Evolutionary conservation across 1,140 invertebrate species (phyloP).

Genomic region (Drosophila suzukii): DNA sequence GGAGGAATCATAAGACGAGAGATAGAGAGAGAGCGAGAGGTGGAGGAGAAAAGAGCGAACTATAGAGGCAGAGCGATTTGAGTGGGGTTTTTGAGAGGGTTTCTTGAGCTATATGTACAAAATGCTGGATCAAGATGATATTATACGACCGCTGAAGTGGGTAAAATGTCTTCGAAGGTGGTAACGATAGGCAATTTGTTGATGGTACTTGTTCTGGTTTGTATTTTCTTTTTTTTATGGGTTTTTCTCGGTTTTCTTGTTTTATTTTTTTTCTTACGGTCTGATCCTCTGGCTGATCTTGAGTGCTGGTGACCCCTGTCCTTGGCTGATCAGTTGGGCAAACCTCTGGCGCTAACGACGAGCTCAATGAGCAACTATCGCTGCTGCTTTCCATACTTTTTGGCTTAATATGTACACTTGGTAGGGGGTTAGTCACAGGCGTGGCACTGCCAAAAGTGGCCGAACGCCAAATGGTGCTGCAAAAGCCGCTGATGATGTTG

Average conservation of each 20-base stretch:
- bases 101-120: constrained; percentile 53
- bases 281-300: constrained; percentile 51
- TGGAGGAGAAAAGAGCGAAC: constrained; percentile 10
- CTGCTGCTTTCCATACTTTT: constrained; percentile 22
- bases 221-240: constrained; percentile 6
- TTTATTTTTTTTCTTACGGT: constrained; percentile 48
- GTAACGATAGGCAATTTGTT: constrained; percentile 43
- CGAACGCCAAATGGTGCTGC: constrained; percentile 71
- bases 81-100: not conserved
- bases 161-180: constrained; percentile 38
- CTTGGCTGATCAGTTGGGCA: constrained; percentile 47
- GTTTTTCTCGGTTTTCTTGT: constrained; percentile 17
- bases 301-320: constrained; percentile 33
- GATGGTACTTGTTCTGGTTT: constrained; percentile 3
- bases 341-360: constrained; percentile 51
- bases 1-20: constrained; percentile 27
- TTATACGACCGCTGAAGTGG: constrained; percentile 56
- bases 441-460: constrained; percentile 72
- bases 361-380: constrained; percentile 53
- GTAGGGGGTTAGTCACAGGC: constrained; percentile 32
- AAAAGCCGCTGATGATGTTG: constrained; percentile 73
- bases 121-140: constrained; percentile 59
- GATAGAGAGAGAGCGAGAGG: constrained; percentile 10
- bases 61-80: constrained; percentile 5
- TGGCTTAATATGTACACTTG: constrained; percentile 2